Percentiles rank a stretch among this genome's conserved stretches.
Conservation (phyloP, 1,140 invertebrate species). For the Dufourea novaeangliae region DNA sequence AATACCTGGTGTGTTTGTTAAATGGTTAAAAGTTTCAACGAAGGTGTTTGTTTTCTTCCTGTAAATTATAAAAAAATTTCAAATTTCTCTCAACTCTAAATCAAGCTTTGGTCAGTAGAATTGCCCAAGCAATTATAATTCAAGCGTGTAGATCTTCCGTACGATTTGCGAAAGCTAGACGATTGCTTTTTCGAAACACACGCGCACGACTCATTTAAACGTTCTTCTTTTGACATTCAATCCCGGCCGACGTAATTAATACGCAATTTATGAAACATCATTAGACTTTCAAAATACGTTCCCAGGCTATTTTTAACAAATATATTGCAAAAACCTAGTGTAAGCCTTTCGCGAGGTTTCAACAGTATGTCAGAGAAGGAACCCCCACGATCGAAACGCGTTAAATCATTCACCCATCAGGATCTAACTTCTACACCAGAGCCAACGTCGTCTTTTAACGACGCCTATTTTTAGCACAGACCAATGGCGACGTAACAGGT, state of each 20-base stretch:
- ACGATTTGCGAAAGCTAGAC: not conserved
- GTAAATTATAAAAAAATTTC: too few species aligned
- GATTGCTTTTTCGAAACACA: not conserved
- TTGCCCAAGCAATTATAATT: not conserved
- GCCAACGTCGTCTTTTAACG: not conserved
- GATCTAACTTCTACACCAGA: not conserved
- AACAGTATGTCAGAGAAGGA: not conserved
- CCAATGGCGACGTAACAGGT: not conserved
- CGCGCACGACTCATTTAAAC: not conserved
- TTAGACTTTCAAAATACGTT: conserved; percentile 9
- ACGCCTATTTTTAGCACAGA: not conserved
- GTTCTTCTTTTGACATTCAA: not conserved
- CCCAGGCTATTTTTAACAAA: not conserved
- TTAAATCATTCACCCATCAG: not conserved
- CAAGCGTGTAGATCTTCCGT: not conserved
- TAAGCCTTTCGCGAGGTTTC: not conserved
- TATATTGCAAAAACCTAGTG: too few species aligned
- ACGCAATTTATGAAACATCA: not conserved
- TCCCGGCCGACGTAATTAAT: not conserved
- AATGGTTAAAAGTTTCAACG: too few species aligned
- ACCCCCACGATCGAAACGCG: conserved; percentile 7
- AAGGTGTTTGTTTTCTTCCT: too few species aligned
- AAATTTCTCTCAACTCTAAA: too few species aligned
- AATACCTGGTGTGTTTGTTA: too few species aligned
- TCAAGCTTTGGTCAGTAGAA: too few species aligned